Evolutionary conservation across 2,113 vertebrate genomes (phyloP), one percentile per base, ranked within the genome.

Genomic region (Grus americana): DNA sequence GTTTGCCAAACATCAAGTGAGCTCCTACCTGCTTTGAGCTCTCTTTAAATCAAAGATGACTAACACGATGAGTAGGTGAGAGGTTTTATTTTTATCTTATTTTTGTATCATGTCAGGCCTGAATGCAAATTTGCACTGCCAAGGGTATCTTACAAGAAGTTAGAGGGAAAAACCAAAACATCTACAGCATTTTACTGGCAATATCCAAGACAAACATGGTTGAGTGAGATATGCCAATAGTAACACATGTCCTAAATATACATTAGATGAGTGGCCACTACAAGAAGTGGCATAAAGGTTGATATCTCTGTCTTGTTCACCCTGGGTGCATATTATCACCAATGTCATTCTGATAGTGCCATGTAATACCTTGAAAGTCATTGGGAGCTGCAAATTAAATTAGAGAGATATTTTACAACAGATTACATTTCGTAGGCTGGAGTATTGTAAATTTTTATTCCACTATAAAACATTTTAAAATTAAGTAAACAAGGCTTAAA

Each of bases 371-470:
- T 18, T 17, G 2, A n/a, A 76, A 97, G 36, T 66, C 40, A 62
- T 1, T 57, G 46, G 30, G 81, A 91, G 54, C 50, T 93, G 21
- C 32, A 66, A 94, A 90, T 82, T 93, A 91, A 95, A 58, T 96
- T 68, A 85, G 17, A 73, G 74, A 27, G 1, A 2, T 50, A 78
- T 73, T 91, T 96, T 81, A 61, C 79, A 73, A 47, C 44, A 73
- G 83, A 91, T 80, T 90, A 59, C 2, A 40, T 91, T 88, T 81
- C 65, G 82, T 22, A 80, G 81, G 32, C 71, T 93, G 38, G 74
- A 91, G 85, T 13, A 87, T 14, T 93, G 19, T 85, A 83, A 62
- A 76, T 72, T 92, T 96, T 97, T 91, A 96, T 94, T 90, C 27
- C 42, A 24, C 17, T 42, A 73, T 94, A 95, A 93, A 95, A n/a